phyloP scores from a whole-genome alignment of 2,888 invertebrate species.

The Hirtodrosophila trivittata region DNA sequence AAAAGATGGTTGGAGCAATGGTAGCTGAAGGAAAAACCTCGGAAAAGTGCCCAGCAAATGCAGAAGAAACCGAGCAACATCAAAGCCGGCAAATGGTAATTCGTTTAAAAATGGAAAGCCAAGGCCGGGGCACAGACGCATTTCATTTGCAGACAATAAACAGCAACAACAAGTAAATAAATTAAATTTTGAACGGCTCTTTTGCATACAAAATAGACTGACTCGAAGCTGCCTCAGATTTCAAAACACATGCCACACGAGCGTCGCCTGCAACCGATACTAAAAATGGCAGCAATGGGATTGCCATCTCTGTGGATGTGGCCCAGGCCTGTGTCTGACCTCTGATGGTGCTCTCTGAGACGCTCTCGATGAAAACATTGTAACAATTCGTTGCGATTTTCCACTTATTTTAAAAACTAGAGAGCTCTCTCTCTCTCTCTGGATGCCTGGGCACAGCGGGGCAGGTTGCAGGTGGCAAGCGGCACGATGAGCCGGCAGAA shows the following conservation, averaged over 20 bases:
- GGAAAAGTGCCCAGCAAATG: constrained; percentile 52
- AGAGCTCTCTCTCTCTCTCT: constrained; percentile 6
- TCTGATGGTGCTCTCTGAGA: constrained; percentile 9
- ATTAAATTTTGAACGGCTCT: constrained; percentile 74
- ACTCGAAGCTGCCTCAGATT: constrained; percentile 49
- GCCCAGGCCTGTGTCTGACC: constrained; percentile 28
- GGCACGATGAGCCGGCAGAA: constrained; percentile 56
- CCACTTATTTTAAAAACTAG: constrained; percentile 71
- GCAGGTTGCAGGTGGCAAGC: constrained; percentile 14
- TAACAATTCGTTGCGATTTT: constrained; percentile 78
- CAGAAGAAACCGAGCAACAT: constrained; percentile 66
- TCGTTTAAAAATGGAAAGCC: constrained; percentile 69
- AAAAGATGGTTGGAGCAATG: constrained; percentile 15
- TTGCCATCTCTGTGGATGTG: constrained; percentile 18
- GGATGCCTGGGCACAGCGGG: constrained; percentile 9
- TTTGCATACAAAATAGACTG: constrained; percentile 72
- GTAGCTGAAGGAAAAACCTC: constrained; percentile 26
- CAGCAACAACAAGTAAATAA: constrained; percentile 68
- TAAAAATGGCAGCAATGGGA: constrained; percentile 1
- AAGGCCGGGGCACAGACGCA: constrained; percentile 54
- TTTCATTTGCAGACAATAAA: constrained; percentile 78
- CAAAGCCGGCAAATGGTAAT: constrained; percentile 74
- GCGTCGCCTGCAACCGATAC: constrained; percentile 68
- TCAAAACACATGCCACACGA: constrained; percentile 57
- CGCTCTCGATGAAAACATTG: constrained; percentile 51